Evolutionary conservation across 2,113 vertebrate genomes (phyloP), one percentile per base, ranked within the genome.

Genomic region (Cebus imitator): DNA sequence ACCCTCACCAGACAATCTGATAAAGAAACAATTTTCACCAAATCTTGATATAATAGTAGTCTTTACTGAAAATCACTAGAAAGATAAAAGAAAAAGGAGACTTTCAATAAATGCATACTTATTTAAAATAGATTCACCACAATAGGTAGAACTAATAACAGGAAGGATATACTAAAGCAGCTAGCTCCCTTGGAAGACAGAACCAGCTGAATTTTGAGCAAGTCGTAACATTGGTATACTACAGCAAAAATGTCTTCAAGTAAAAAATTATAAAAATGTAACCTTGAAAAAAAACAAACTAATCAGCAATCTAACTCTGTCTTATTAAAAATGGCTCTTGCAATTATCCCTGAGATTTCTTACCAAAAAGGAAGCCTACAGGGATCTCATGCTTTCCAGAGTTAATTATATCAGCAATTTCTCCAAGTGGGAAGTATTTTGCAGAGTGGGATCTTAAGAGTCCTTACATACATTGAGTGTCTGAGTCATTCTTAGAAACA

Each of bases 301-400:
- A 95, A 97, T 97, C 70, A 73, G 57, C 25, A 87, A 81, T 87
- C 32, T 87, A 87, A 96, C 50, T 97, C 45, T 91, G 3, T 90
- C 50, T 87, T 97, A 96, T 98, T 96, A 93, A 97, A 96, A 96
- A 72, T 93, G 43, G 70, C 70, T 96, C 20, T 96, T 82, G 17
- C 27, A 97, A 97, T 97, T 96, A 96, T 95, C 57, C 52, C 57
- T 94, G 75, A 96, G 72, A 87, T 97, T 93, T 96, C 57, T 92
- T 57, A 95, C 70, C 72, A 87, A 91, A 96, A 96, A 73, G 7
- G 50, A 93, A 95, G 50, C 81, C 57, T 27, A 35, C 23, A 66
- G 64, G 90, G 17, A 95, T 81, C 79, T 76, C 45, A 84, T 50
- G 76, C 80, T 97, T 95, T 96, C 43, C 80, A 87, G 37, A 95